These are phyloP conservation scores for Dreissena polymorpha DNA, from an alignment of 1,140 invertebrate species.

Conservation along the genomic window DNA sequence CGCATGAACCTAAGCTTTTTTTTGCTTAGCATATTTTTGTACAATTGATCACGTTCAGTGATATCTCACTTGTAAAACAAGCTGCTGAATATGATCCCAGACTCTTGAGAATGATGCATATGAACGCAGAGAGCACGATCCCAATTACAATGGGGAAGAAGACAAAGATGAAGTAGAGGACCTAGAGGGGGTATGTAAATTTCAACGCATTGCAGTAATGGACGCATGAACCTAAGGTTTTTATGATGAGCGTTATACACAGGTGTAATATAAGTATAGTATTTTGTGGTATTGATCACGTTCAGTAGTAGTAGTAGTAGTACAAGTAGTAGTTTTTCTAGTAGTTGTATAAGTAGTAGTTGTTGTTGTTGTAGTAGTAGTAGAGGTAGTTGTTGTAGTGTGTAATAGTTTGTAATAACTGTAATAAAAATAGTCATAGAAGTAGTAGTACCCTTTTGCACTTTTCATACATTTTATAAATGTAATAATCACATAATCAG, in stretches of 20 bases:
- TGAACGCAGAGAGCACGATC: no score
- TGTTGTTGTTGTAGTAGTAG: background rate
- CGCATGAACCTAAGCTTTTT: conserved; percentile 1
- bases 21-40: background rate
- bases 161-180: no score
- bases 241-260: background rate
- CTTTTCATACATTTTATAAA: no score
- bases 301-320: conserved; percentile 7
- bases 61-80: background rate
- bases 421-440: background rate
- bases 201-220: background rate
- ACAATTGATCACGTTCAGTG: background rate
- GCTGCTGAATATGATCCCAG: background rate
- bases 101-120: no score
- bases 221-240: background rate
- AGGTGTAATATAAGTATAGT: background rate
- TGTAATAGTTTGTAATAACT: conserved; percentile 1
- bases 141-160: no score
- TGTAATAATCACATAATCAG: no score
- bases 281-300: background rate
- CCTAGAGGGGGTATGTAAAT: no score
- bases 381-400: background rate
- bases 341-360: background rate
- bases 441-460: no score
- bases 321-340: background rate